Evolutionary conservation across 2,113 vertebrate species (phyloP), one percentile per base, ranked within the genome.

Genomic region (Gymnocephalus cernua): DNA sequence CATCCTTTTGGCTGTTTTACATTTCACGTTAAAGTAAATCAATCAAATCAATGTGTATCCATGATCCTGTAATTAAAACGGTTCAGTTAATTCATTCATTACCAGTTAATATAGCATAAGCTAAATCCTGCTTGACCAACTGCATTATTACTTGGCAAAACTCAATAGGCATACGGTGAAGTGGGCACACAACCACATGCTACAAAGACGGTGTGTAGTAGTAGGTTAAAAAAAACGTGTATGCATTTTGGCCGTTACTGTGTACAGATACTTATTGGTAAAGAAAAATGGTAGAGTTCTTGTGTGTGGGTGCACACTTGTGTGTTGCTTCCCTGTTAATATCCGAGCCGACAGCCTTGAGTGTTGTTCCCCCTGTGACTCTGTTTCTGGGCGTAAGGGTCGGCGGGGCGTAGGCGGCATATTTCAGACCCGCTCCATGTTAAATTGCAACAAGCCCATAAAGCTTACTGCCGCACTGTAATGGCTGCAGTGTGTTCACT

Each of bases 371-470:
- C 27, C 35, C 32, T 48, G 57, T 77, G 65, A 71, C 51, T 63
- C 16, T 77, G 58, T 54, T 29, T 15, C 35, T 53, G 11, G 9
- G n/a, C 38, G 7, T n/a, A 71, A 63, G 18, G n/a, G 4, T 21
- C 19, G 9, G 54, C 19, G 3, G 35, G 0, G 25, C 18, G 53
- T 63, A 56, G 69, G 18, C 7, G 27, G 47, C 23, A 61, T 73
- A 59, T 74, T 82, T 80, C 29, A 32, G 54, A 65, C 51, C 41
- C 16, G 3, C 13, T 58, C 58, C 23, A 18, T 64, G 50, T 35
- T 85, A 35, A 80, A 85, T 88, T 19, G 76, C 74, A 84, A 54
- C 16, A 29, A 59, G 77, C 23, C 41, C 57, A 67, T 78, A 77
- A 86, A 87, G 15, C 67, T 68, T 4, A 48, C 45, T 23, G 66